Base-by-base conservation (phyloP, 2,113 vertebrate genomes). In the Otolemur garnettii region DNA sequence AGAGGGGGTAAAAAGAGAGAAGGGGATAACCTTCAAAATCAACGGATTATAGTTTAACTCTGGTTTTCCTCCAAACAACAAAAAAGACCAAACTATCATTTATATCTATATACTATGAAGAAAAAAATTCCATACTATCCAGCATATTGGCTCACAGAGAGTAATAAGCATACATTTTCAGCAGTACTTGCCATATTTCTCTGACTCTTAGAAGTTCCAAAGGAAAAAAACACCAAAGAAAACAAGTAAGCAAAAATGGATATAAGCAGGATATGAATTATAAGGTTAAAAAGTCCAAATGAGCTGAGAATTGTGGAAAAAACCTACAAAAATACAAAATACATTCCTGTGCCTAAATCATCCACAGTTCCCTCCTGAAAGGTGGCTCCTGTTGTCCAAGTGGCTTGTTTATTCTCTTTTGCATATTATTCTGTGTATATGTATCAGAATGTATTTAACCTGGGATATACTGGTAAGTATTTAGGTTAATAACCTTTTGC, bases 41-140 rank as follows among this genome's bases (percentile, higher is more conserved):
- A 95, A 93, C 74, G 89, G 19, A 66, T 71, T 64, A 85, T 12
- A 91, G 45, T 2, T 79, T 91, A 85, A 81, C 35, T 89, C 77
- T 66, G 10, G 35, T 45, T 83, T 96, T 92, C n/a, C 75, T 71
- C 59, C 21, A 93, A 80, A 85, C 19, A 78, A 84, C 26, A 72
- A 62, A 53, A 91, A 94, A 77, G 2, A 89, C 94, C 57, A 5
- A 91, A 95, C 26, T 60, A 33, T 80, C 55, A 79, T 30, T 53
- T 72, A 17, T 17, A 71, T 66, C 12, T 83, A 59, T 33, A 96
- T 7, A 60, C 9, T 60, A 78, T 11, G 15, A 92, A 91, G 22
- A 42, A 87, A 59, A 77, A 59, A 81, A 91, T 45, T 53, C 38
- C 57, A 59, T 30, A 91, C 17, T 87, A 14, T 69, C 75, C 42